Base-by-base conservation (phyloP, 1,140 invertebrate genomes). In the Meloidogyne exigua region DNA sequence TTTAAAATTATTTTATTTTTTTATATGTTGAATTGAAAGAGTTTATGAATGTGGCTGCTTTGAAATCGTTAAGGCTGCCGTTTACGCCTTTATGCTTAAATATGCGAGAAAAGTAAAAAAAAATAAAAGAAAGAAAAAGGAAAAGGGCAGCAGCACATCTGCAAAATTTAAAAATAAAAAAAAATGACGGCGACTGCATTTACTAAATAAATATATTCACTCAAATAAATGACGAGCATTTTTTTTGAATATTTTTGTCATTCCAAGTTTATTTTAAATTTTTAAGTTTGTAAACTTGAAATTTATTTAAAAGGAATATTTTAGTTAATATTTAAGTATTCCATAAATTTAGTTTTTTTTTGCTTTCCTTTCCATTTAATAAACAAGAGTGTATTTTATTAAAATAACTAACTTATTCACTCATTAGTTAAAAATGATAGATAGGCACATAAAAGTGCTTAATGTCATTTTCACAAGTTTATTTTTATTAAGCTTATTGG, bases 81-180 rank as follows among this genome's bases (percentile, higher is more conserved):
- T 57, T 57, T 57, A n/a, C 49, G 49, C 49, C 49, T 57, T n/a
- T 18, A 7, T 32, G 28, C n/a, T 57, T 57, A 57, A 57, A 57
- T 57, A 57, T 57, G 49, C 49, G 49, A 57, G 49, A 57, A 57
- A 57, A 57, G 49, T 57, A 57, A 57, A 57, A 57, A 49, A 18
- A 49, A 18, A 49, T 18, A 49, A 57, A 57, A 57, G n/a, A n/a
- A n/a, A n/a, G 10, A 57, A 21, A 49, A 15, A 15, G n/a, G n/a
- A n/a, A n/a, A n/a, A n/a, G n/a, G n/a, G n/a, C n/a, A n/a, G n/a
- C n/a, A n/a, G 18, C 49, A 57, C 49, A 57, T 57, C 49, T 57
- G 49, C 49, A 57, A 57, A 57, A 5, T 57, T n/a, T n/a, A n/a
- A 9, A 9, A 9, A n/a, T n/a, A n/a, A 9, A 39, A 39, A 39